Evolutionary conservation across 2,113 vertebrate genomes (phyloP), one percentile per base, ranked within the genome.

Genomic region (Mionectes macconnelli): DNA sequence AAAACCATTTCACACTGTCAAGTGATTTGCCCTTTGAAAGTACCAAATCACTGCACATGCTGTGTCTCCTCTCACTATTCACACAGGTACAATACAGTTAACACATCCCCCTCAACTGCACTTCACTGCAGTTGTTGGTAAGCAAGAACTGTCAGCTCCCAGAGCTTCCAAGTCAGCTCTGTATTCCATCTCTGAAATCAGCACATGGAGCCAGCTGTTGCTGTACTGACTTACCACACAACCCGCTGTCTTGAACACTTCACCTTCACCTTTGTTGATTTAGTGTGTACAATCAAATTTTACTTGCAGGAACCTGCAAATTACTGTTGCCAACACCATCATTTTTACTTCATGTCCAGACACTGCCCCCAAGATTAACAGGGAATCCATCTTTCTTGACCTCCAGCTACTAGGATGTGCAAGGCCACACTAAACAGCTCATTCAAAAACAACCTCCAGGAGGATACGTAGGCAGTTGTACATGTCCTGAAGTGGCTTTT

Each of bases 401-500:
- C 18, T 55, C 40, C 68, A 83, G 31, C 40, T 81, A 69, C 25
- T 24, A 25, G n/a, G 30, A 80, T 37, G 9, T 44, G 27, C 42
- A 80, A 92, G 55, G 40, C 59, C 28, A 68, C 19, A n/a, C 11
- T 21, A 35, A 39, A 63, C 35, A 72, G 10, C n/a, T 68, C 37
- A 40, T 39, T 78, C n/a, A 63, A 56, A 74, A 89, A 20, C 20
- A 66, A n/a, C 88, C 84, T 74, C 83, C 63, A 73, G 67, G 96
- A 99, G 99, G 99, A 99, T 99, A 99, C 99, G 99, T 77, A 99
- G 96, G 95, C 99, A 99, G 98, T 96, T 99, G 98, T 99, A 99
- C 99, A 99, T 99, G 97, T 99, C 99, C 98, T 99, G 99, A 75
- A 99, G 98, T 23, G 99, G 99, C 91, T 99, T 99, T 87, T 99